Base-by-base conservation (phyloP, 2,888 invertebrate genomes). In the Drosophila anomelani region DNA sequence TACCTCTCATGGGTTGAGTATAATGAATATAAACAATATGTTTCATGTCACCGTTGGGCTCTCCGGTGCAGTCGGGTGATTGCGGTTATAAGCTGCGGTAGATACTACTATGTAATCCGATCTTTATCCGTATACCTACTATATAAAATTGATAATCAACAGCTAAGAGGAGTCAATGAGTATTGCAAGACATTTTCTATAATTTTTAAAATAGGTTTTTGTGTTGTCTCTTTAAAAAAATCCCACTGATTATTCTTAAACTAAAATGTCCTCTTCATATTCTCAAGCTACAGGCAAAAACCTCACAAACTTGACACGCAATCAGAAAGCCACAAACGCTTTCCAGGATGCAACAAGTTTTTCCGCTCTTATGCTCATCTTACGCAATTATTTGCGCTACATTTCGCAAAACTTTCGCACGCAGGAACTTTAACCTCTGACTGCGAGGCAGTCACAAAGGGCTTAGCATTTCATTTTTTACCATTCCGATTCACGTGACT, bases 351-450 rank as follows among this genome's bases (percentile, higher is more conserved):
- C 80, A 82, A 80, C 75, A 81, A 81, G 83, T 85, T 72, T 53
- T 53, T 36, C 46, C 36, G 41, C 57, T 64, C 51, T 66, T 56
- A 34, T 56, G 54, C 61, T 56, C 63, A 66, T 62, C 74, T 84
- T 84, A 81, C 84, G 81, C 87, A 82, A 86, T 81, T 81, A 84
- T 74, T 62, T 75, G 73, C 63, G 39, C 51, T 39, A 80, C 67
- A 64, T 70, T 76, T 78, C 49, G 79, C 64, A 62, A 69, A 76
- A 83, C 49, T 74, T 75, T 81, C 46, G 66, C 76, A 63, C 74
- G 77, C 71, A 72, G 74, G 74, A 76, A 74, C 85, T 84, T 81
- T 79, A 85, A 69, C 71, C 79, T 64, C 71, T 68, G 59, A 59
- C 53, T 62, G 55, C 69, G 44, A 66, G 79, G 58, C 72, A 76